These are phyloP conservation scores for Garra rufa DNA, from an alignment of 2,113 vertebrate species.

Conservation along the genomic window DNA sequence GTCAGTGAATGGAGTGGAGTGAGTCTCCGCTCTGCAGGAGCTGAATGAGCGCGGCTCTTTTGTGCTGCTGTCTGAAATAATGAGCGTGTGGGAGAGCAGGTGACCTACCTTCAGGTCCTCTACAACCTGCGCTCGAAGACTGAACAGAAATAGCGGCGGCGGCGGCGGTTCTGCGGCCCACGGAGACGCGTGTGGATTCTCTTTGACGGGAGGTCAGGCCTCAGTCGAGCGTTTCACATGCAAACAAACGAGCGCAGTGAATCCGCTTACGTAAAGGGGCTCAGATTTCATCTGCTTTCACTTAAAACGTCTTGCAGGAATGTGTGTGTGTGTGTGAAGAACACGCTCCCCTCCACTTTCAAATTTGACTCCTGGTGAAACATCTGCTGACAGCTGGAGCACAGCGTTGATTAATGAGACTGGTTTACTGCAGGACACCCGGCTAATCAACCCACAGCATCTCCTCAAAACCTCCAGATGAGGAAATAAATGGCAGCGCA, in stretches of 20 bases:
- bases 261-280: background rate
- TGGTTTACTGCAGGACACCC: background rate
- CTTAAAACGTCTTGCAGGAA: background rate
- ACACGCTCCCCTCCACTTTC: background rate
- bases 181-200: background rate
- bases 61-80: background rate
- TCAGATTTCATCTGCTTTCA: slow-evolving; percentile 1
- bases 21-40: no score
- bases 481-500: background rate
- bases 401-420: background rate
- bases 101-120: background rate
- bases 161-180: no score
- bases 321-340: background rate
- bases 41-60: no score
- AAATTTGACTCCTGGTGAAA: background rate
- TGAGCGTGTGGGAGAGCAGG: background rate
- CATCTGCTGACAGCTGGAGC: background rate
- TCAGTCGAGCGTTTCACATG: no score
- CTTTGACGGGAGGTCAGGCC: background rate
- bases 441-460: background rate
- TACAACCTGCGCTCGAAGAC: background rate
- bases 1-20: background rate
- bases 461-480: background rate
- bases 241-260: background rate
- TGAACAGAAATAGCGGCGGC: background rate